A percentile compares a stretch with the other conserved stretches of the same genome.
Evolutionary conservation across 1,140 invertebrate genomes (phyloP).

Genomic region (Trialeurodes vaporariorum): DNA sequence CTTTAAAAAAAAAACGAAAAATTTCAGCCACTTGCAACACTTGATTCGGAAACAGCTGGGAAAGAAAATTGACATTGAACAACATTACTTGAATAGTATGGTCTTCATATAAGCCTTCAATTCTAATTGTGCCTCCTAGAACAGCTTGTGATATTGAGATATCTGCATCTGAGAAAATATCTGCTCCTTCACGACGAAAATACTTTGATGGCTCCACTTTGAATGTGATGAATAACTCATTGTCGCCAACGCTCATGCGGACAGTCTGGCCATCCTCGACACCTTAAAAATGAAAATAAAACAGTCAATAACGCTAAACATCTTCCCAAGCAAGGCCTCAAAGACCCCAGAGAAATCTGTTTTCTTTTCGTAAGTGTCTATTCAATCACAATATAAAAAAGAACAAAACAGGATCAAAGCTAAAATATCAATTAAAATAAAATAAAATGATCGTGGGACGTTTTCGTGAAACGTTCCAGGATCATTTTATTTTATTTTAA

Average conservation of each 20-base stretch:
- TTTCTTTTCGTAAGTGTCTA: no score
- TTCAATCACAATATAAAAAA: no score
- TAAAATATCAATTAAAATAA: no score
- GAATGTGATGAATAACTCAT: constrained; percentile 85
- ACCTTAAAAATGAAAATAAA: constrained; percentile 32
- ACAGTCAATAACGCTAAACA: no score
- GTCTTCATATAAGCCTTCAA: constrained; percentile 91
- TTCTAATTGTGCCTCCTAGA: constrained; percentile 75
- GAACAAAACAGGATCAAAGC: no score
- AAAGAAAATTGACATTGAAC: constrained; percentile 40
- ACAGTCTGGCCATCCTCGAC: constrained; percentile 93
- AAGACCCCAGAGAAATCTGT: no score
- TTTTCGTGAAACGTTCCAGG: no score
- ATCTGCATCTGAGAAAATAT: constrained; percentile 78
- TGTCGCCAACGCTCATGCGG: constrained; percentile 77
- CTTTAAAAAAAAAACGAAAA: constrained; percentile 16
- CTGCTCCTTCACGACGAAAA: constrained; percentile 81
- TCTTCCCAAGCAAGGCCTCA: no score
- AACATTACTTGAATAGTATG: constrained; percentile 50
- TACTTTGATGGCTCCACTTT: constrained; percentile 78
- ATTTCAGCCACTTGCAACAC: constrained; percentile 18
- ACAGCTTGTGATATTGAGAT: constrained; percentile 80
- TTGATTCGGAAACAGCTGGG: constrained; percentile 15
- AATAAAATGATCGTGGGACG: no score
- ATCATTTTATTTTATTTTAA: no score